Percentiles rank a stretch among this genome's conserved stretches.
Conservation (phyloP, 2,888 invertebrate species). For the Glyphotaelius pellucidus region DNA sequence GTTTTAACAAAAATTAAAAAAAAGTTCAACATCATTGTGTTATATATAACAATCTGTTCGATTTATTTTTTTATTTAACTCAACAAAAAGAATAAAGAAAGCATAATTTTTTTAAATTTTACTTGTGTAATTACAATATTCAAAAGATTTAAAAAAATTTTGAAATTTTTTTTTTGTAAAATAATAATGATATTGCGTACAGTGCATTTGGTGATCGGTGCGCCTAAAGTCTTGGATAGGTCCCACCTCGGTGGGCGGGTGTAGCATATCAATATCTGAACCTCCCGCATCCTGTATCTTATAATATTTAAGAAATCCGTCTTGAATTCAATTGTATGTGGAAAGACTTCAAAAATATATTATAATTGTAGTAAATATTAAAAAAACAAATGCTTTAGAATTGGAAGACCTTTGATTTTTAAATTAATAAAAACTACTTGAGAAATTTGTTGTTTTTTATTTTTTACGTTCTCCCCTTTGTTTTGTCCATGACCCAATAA, state of each 20-base stretch:
- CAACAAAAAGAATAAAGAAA: neutral
- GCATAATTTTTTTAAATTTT: neutral
- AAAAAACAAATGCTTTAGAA: slow-evolving; percentile 62
- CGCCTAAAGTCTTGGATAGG: neutral
- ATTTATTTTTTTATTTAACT: neutral
- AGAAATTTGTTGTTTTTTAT: slow-evolving; percentile 39
- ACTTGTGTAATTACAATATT: neutral
- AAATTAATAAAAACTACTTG: slow-evolving; percentile 63
- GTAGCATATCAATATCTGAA: slow-evolving; percentile 56
- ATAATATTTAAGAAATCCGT: slow-evolving; percentile 64
- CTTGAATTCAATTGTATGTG: slow-evolving; percentile 64
- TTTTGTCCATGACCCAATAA: neutral
- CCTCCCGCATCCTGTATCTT: slow-evolving; percentile 57
- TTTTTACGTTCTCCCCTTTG: slow-evolving; percentile 8
- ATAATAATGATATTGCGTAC: neutral
- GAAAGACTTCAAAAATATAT: slow-evolving; percentile 61
- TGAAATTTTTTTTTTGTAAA: neutral
- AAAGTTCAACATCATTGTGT: too few species aligned
- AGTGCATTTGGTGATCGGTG: neutral
- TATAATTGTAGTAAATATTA: slow-evolving; percentile 62
- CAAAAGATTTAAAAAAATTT: neutral
- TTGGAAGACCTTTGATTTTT: slow-evolving; percentile 64
- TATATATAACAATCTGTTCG: neutral
- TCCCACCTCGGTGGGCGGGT: slow-evolving; percentile 20
- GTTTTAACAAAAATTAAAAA: neutral